A percentile compares a stretch with the other conserved stretches of the same genome.
Evolutionary conservation across 1,140 invertebrate species (phyloP).

Genomic region (Heliothis subflexa): DNA sequence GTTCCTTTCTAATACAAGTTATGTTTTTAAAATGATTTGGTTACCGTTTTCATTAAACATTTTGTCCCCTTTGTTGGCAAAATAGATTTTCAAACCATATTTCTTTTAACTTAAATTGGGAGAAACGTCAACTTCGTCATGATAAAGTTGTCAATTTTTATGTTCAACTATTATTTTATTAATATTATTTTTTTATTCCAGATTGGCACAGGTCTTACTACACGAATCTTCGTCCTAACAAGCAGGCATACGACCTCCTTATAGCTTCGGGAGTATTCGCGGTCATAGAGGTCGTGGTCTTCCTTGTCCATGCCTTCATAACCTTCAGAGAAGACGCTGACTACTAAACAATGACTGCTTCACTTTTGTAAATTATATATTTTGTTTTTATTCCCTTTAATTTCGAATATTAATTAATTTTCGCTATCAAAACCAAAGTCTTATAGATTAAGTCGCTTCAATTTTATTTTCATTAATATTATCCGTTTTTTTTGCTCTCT

Average conservation of each 20-base stretch:
- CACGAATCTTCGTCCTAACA: constrained; percentile 78
- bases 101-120: too few species aligned
- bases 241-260: constrained; percentile 79
- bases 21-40: constrained; percentile 37
- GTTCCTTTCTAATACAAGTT: constrained; percentile 53
- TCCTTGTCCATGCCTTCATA: constrained; percentile 78
- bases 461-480: constrained; percentile 15
- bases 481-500: constrained; percentile 27
- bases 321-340: constrained; percentile 81
- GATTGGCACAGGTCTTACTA: constrained; percentile 83
- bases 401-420: constrained; percentile 3
- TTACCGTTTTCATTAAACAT: not conserved
- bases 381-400: not conserved
- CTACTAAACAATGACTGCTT: constrained; percentile 58
- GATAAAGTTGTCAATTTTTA: not conserved
- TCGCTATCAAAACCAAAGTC: constrained; percentile 18
- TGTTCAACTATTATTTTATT: not conserved
- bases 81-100: not conserved
- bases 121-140: too few species aligned
- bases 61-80: not conserved
- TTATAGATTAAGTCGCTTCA: not conserved
- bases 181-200: constrained; percentile 54
- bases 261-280: constrained; percentile 79
- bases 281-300: constrained; percentile 73
- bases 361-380: constrained; percentile 16